Evolutionary conservation across 2,113 vertebrate genomes (phyloP).

Genomic region (Elaphurus davidianus): DNA sequence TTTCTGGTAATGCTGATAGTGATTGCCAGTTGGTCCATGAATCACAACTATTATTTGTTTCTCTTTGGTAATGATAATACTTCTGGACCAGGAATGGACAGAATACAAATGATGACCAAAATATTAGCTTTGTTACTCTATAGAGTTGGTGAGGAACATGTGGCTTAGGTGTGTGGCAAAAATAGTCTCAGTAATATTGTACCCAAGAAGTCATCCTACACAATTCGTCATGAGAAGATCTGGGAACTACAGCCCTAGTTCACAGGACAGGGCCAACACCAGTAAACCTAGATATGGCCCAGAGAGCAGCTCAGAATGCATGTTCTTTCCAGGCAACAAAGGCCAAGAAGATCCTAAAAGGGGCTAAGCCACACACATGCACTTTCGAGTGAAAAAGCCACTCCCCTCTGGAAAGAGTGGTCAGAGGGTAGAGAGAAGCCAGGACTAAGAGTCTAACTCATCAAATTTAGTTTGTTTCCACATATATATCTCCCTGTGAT

Average conservation of each 20-base stretch:
- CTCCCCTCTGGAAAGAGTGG: not conserved
- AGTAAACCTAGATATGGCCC: not conserved
- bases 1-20: slow-evolving; percentile 19
- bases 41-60: not conserved
- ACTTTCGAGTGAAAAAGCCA: not conserved
- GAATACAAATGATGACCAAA: not conserved
- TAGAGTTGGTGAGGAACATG: not conserved
- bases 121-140: not conserved
- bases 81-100: not conserved
- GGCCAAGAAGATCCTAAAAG: not conserved
- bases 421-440: not conserved
- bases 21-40: not conserved
- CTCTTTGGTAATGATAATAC: not conserved
- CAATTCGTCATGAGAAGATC: not conserved
- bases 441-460: not conserved
- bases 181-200: not conserved
- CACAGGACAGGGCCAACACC: not conserved
- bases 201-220: not conserved
- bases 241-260: not conserved
- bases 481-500: not conserved
- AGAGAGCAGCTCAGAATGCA: not conserved
- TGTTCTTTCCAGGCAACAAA: not conserved
- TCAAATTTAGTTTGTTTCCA: not conserved
- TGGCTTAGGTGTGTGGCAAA: not conserved
- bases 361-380: not conserved